Evolutionary conservation across 2,888 invertebrate species (phyloP).

Genomic region (Aporophyla lueneburgensis): DNA sequence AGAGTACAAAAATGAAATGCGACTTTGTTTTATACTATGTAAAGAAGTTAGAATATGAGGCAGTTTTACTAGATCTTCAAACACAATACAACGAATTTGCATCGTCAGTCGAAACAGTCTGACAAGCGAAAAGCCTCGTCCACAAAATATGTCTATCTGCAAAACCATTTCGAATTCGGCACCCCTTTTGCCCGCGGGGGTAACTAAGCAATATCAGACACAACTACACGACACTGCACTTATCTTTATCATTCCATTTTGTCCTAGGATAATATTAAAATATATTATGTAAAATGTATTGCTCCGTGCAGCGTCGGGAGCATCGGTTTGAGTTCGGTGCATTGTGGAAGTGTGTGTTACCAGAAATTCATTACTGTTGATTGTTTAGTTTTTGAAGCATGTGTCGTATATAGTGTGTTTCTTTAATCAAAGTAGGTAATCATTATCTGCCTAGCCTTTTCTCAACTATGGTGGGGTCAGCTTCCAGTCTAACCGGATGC

Average conservation of each 20-base stretch:
- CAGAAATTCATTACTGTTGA: slow-evolving; percentile 14
- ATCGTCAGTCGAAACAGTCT: neutral
- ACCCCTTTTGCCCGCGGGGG: slow-evolving; percentile 25
- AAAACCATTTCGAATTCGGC: slow-evolving; percentile 14
- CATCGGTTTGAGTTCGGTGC: slow-evolving; percentile 23
- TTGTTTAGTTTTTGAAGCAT: slow-evolving; percentile 3
- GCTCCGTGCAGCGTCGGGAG: slow-evolving; percentile 9
- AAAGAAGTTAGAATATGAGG: neutral
- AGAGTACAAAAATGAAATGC: too few relatives aligned
- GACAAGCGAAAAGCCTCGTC: neutral
- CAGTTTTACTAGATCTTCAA: neutral
- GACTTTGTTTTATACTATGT: too few relatives aligned
- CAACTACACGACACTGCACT: slow-evolving; percentile 55
- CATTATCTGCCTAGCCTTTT: too few relatives aligned
- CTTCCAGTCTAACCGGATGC: too few relatives aligned
- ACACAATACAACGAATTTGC: too few relatives aligned
- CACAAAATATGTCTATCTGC: slow-evolving; percentile 16
- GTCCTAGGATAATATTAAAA: slow-evolving; percentile 41
- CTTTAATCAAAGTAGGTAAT: neutral
- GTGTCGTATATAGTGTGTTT: neutral
- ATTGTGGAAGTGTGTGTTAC: slow-evolving; percentile 28
- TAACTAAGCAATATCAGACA: slow-evolving; percentile 30
- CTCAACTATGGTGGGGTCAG: too few relatives aligned
- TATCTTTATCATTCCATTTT: slow-evolving; percentile 45
- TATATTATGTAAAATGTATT: slow-evolving; percentile 37